Evolutionary conservation across 2,113 vertebrate species (phyloP), one percentile per base, ranked within the genome.

Genomic region (Himantopus leucocephalus): DNA sequence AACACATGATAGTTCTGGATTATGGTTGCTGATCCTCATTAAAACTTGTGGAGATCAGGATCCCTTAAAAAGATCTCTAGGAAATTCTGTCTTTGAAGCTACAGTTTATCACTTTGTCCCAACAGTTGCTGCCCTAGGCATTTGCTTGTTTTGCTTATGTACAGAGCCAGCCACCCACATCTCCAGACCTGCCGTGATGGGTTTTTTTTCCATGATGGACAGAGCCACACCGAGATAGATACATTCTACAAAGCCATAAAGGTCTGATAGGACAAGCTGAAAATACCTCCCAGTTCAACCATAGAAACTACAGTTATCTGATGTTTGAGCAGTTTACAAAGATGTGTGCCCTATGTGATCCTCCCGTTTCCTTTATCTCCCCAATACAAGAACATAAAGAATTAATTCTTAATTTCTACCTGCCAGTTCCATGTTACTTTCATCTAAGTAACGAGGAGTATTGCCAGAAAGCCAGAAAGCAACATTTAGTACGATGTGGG

Each of bases 151-250:
- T 91, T 80, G 13, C 13, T 63, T 55, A 13, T 23, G 12, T 35
- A 10, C 9, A 76, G 53, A 73, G 6, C 3, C 59, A 88, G 21
- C 2, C 26, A 27, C 14, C 2, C 26, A 27, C 16, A 30, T 34
- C n/a, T 80, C 50, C 26, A 67, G 27, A 84, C 2, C 34, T 62
- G 21, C 11, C 2, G 1, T 22, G 27, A 32, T 22, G 16, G 16
- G 6, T 0, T 0, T 50, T 59, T 43, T 32, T 64, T 5, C 17
- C 9, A 16, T 66, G 19, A 9, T 35, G 35, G 19, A 43, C 16
- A 81, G 47, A 83, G 5, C 13, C 17, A 56, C 53, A 68, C 5
- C 13, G 45, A 50, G n/a, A 47, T 8, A 58, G 24, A 37, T 23
- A 64, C 4, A 12, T 32, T 37, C 71, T 43, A 21, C 29, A 59